Conservation (phyloP, 2,797 vertebrate genomes). For the Pelodytes ibericus region DNA sequence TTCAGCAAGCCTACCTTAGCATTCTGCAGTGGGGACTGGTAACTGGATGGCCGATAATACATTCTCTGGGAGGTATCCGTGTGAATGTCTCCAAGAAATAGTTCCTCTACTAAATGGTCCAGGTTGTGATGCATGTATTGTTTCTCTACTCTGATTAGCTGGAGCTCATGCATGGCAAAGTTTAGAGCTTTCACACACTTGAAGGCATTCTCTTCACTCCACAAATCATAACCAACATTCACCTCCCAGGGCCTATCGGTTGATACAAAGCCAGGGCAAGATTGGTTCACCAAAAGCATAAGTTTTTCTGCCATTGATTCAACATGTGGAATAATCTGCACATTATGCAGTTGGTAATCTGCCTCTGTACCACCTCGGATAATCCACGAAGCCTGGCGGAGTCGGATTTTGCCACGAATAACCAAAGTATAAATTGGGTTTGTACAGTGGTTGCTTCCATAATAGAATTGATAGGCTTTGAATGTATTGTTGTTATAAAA, state of each 20-base stretch:
- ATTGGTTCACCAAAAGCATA: conserved; percentile 78
- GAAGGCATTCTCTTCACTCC: conserved; percentile 82
- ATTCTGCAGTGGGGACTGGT: conserved; percentile 91
- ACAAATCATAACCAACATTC: conserved; percentile 79
- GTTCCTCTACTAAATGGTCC: conserved; percentile 92
- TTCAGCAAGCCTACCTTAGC: conserved; percentile 79
- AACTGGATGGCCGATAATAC: conserved; percentile 92
- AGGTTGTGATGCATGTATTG: conserved; percentile 90
- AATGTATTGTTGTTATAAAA: conserved; percentile 93
- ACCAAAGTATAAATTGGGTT: conserved; percentile 87
- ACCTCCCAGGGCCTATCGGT: conserved; percentile 74
- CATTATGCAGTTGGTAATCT: conserved; percentile 86
- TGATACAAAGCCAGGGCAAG: conserved; percentile 79
- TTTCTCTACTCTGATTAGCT: conserved; percentile 92
- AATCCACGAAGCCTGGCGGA: conserved; percentile 96
- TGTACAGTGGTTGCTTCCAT: conserved; percentile 92
- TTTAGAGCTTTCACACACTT: conserved; percentile 87
- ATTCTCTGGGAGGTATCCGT: conserved; percentile 87
- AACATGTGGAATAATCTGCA: conserved; percentile 85
- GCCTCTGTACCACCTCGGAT: conserved; percentile 92
- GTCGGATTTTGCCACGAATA: conserved; percentile 83
- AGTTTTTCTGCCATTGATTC: conserved; percentile 78
- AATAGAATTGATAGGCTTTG: conserved; percentile 94
- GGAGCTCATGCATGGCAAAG: conserved; percentile 95
- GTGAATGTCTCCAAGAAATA: conserved; percentile 93